Evolutionary conservation across 2,797 vertebrate genomes (phyloP), one percentile per base, ranked within the genome.

Genomic region (Enteromius viviparus): DNA sequence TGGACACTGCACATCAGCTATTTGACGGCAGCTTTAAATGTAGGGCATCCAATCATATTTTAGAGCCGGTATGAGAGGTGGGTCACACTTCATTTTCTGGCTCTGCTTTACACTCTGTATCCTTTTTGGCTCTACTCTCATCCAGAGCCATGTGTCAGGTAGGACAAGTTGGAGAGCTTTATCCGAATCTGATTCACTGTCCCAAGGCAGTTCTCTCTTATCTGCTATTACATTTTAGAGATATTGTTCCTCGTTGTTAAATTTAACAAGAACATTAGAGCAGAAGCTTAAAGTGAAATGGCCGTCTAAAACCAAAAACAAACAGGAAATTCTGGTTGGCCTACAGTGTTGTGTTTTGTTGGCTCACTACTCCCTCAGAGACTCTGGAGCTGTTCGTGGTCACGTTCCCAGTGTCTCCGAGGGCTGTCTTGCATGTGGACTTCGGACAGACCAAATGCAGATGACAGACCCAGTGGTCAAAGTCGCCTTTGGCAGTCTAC

Each of bases 351-450:
- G 17, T 74, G 47, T 66, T 66, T 76, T 26, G 26, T 26, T 60
- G 26, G 12, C 60, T 78, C 47, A 23, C 3, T 45, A 26, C 29
- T 42, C 78, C 70, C 81, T 78, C 55, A 23, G 68, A 82, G 81
- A 23, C 58, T 15, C 9, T 12, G 55, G 74, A 85, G 80, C 84
- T 85, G 84, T 49, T 65, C 70, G 69, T 78, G 58, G 60, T 82
- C 84, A 85, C 80, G 62, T 82, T 82, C 29, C 80, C 76, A 23
- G 21, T 74, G 66, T 79, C 84, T 69, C 76, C 7, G 51, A 79
- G 69, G 80, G 21, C 66, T 71, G 15, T 69, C 69, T 70, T 74
- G 69, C 68, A 72, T 85, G 80, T 74, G 80, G 84, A 72, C 14
- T 26, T 34, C 23, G 49, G 70, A 76, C 65, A 37, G 55, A 78